Evolutionary conservation across 2,888 invertebrate species (phyloP), one percentile per base, ranked within the genome.

Genomic region (Rhingia rostrata): DNA sequence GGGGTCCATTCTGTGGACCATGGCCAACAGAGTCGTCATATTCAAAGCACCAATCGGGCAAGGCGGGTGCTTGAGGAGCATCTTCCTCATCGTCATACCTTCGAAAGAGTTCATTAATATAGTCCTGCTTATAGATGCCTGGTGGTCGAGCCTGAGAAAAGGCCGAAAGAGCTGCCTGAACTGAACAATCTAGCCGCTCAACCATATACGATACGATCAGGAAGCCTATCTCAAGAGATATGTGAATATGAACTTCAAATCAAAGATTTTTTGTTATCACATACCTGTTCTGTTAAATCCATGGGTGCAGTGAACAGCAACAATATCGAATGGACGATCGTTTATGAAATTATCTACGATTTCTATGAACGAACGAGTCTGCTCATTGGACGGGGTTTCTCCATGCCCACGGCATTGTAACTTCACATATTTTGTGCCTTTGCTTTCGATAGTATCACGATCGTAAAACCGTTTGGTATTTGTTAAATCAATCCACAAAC

Each of bases 71-170:
- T 0, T 94, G 93, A 0, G 93, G 93, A 0, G 94, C 94, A 87
- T 94, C 95, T 66, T 92, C 94, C 35, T 94, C 95, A 88, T 95
- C 96, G 86, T 95, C 97, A 90, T 96, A 98, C 2, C 97, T 93
- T 74, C 92, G 92, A 90, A 95, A 98, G 37, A 99, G 91, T 91
- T 98, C 98, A 87, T 94, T 92, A 67, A 99, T 93, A 90, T 99
- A 99, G 90, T 99, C 98, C 86, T 94, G 95, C 91, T 99, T 99
- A 92, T 99, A 99, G 88, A 99, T 99, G 22, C 99, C 99, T 0
- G 98, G 98, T 0, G 96, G 95, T 84, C 99, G 89, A 3, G 90
- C 89, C 41, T 86, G 92, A 2, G 95, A 93, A 92, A 98, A 99
- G 88, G 94, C 94, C 45, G 92, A 93, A 5, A 98, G 90, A 0